phyloP scores from a whole-genome alignment of 2,888 invertebrate species.

The Lasioglossum figueresi region DNA sequence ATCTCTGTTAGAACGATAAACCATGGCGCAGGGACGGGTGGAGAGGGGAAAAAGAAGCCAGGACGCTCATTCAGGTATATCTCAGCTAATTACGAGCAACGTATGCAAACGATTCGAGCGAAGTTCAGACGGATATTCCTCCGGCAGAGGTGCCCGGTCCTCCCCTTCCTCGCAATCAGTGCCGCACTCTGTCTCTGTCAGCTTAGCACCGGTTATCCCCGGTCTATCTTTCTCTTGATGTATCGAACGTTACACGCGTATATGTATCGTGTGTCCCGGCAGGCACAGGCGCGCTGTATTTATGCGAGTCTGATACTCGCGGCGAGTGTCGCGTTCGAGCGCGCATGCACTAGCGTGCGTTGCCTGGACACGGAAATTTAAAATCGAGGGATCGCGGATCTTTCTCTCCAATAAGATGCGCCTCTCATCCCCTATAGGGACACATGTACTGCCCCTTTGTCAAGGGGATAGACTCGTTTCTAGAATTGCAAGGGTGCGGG shows the following conservation, averaged over 20 bases:
- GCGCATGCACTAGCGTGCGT: slow-evolving; percentile 16
- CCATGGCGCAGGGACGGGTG: not conserved
- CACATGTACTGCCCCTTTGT: not conserved
- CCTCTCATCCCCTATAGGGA: not conserved
- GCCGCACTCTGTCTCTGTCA: slow-evolving; percentile 78
- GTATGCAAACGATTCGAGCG: slow-evolving; percentile 49
- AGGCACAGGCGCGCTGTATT: slow-evolving; percentile 16
- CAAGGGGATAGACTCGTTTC: too few species aligned
- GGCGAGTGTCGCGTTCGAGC: slow-evolving; percentile 16
- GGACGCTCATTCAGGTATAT: slow-evolving; percentile 44
- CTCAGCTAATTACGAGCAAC: slow-evolving; percentile 58
- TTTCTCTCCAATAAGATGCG: not conserved
- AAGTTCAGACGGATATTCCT: slow-evolving; percentile 57
- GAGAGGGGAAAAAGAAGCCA: slow-evolving; percentile 18
- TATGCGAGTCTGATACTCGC: slow-evolving; percentile 38
- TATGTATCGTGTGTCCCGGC: slow-evolving; percentile 51
- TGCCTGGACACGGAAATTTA: not conserved
- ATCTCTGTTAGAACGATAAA: not conserved
- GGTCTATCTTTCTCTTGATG: slow-evolving; percentile 64
- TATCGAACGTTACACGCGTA: slow-evolving; percentile 58
- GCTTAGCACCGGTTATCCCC: slow-evolving; percentile 69
- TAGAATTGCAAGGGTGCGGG: too few species aligned
- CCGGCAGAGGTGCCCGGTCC: slow-evolving; percentile 68
- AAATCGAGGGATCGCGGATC: not conserved
- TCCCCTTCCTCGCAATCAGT: slow-evolving; percentile 75